phyloP scores from a whole-genome alignment of 1,140 invertebrate genomes.

The Arctopsyche grandis region DNA sequence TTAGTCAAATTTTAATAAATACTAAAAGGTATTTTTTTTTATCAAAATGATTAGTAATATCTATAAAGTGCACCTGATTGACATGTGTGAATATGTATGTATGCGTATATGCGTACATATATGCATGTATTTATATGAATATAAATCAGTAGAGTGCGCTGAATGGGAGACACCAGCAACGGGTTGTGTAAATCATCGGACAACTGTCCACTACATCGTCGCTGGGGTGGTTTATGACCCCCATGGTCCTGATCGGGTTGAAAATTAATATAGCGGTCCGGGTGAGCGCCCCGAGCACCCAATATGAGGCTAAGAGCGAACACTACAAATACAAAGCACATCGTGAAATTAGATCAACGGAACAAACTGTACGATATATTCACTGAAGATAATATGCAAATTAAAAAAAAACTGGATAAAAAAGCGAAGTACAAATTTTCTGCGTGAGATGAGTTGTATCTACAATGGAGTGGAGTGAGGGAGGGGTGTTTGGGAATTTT shows the following conservation, averaged over 20 bases:
- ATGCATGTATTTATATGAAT: constrained; percentile 23
- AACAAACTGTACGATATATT: neutral
- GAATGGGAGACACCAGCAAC: constrained; percentile 38
- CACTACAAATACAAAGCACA: neutral
- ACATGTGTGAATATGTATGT: too few relatives aligned
- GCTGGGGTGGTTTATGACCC: constrained; percentile 41
- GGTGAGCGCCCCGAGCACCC: neutral
- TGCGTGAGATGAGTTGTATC: too few relatives aligned
- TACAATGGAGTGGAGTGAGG: neutral
- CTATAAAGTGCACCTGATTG: too few relatives aligned
- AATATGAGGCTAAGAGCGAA: neutral
- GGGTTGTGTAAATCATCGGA: constrained; percentile 40
- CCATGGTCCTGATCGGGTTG: neutral
- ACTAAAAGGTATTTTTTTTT: too few relatives aligned
- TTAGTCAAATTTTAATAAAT: too few relatives aligned
- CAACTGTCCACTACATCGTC: constrained; percentile 45
- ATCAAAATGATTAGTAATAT: too few relatives aligned
- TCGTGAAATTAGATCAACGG: neutral
- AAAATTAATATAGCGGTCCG: constrained; percentile 30
- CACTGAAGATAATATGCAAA: neutral
- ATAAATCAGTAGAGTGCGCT: constrained; percentile 33
- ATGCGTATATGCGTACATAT: neutral
- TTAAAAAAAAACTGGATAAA: neutral
- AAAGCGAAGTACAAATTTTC: neutral
- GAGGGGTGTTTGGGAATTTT: neutral